phyloP scores from a whole-genome alignment of 2,113 vertebrate genomes.

The Nesoenas mayeri region DNA sequence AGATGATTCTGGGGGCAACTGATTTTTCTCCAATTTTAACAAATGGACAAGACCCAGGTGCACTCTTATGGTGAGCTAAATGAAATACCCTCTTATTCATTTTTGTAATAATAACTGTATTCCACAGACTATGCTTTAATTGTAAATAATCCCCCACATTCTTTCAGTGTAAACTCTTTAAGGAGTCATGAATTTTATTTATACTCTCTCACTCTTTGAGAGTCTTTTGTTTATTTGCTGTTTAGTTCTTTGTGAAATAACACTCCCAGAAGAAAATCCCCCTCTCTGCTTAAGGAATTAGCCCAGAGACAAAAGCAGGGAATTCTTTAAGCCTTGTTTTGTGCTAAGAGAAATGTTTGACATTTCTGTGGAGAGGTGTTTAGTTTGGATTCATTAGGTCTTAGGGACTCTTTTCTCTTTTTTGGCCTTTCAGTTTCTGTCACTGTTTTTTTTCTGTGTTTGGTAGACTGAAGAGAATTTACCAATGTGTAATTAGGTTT shows the following conservation, averaged over 20 bases:
- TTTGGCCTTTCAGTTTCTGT: slow-evolving; percentile 84
- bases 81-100: slow-evolving; percentile 70
- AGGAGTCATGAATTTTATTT: slow-evolving; percentile 90
- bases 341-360: slow-evolving; percentile 93
- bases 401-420: slow-evolving; percentile 83
- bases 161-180: slow-evolving; percentile 87
- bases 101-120: slow-evolving; percentile 79
- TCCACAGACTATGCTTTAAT: slow-evolving; percentile 78
- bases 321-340: slow-evolving; percentile 93
- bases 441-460: slow-evolving; percentile 86
- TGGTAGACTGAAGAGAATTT: slow-evolving; percentile 90
- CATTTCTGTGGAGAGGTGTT: slow-evolving; percentile 91
- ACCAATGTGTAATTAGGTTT: slow-evolving; percentile 96
- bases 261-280: slow-evolving; percentile 87
- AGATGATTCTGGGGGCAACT: slow-evolving; percentile 27
- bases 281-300: slow-evolving; percentile 96
- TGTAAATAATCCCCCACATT: slow-evolving; percentile 84
- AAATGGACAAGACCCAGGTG: slow-evolving; percentile 72
- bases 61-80: slow-evolving; percentile 64
- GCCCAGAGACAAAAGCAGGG: slow-evolving; percentile 90
- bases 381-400: slow-evolving; percentile 99
- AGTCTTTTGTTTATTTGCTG: slow-evolving; percentile 89
- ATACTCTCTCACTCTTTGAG: slow-evolving; percentile 86
- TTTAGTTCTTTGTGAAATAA: slow-evolving; percentile 87
- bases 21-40: slow-evolving; percentile 46